Base-by-base conservation (phyloP, 92 coral and sea anemone genomes). In the Epizoanthus illoricatus region DNA sequence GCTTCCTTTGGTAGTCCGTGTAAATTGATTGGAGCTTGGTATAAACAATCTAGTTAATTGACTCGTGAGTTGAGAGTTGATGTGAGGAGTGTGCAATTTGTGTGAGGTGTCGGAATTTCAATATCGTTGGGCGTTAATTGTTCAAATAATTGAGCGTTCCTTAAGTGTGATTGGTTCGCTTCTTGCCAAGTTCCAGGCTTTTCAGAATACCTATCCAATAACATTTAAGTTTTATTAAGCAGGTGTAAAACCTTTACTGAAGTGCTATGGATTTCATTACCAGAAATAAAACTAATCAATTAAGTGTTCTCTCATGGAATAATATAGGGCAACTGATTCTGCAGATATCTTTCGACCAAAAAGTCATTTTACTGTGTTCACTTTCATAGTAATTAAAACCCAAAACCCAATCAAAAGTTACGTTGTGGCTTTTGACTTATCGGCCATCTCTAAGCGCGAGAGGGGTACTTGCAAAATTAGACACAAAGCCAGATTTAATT, bases 31-130 rank as follows among this genome's bases (percentile, higher is more conserved):
- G 94, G 97, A 78, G 85, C 71, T 76, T 71, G 82, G 33, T 56
- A 86, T 87, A 87, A 89, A 92, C 95, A 88, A 92, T 86, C 56
- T 79, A 55, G 72, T 85, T 92, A 92, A 92, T 92, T 88, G 89
- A 85, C 86, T 89, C 78, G 84, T 69, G 86, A 86, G 85, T 66
- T 64, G 69, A 68, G 63, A 87, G 94, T 84, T 88, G 88, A 88
- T 90, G 73, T 79, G 59, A 71, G 67, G 60, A 84, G 86, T 82
- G 91, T 80, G 80, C 81, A 67, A 84, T 84, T 86, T 87, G 88
- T 81, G 85, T 83, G 87, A 90, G 97, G 97, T 92, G 97, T 90
- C 87, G 85, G 88, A 83, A 87, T 83, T 81, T 84, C 79, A 75
- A 71, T 87, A 59, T 84, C 68, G 83, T 40, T 71, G 89, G 91